These are phyloP conservation scores for Dryococelus australis DNA, from an alignment of 2,888 invertebrate species.

Conservation along the genomic window DNA sequence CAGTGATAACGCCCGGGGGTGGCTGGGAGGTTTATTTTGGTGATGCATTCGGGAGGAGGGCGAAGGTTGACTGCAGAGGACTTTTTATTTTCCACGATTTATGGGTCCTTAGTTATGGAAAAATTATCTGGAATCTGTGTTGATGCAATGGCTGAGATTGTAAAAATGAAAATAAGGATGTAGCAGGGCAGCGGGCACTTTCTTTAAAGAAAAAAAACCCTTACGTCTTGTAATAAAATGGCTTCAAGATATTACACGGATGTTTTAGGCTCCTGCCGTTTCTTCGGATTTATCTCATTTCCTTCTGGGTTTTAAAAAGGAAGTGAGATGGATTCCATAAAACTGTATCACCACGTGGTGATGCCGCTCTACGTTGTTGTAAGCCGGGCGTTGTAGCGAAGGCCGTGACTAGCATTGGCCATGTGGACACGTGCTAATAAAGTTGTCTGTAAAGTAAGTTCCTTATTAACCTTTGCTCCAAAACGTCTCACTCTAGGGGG, in stretches of 20 bases:
- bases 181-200: background rate
- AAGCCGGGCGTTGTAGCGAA: background rate
- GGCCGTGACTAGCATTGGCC: background rate
- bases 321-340: slow-evolving; percentile 5
- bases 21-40: background rate
- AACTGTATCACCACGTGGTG: background rate
- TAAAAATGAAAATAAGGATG: slow-evolving; percentile 3
- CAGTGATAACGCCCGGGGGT: background rate
- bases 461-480: too few species aligned
- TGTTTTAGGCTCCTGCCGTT: background rate
- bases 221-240: slow-evolving; percentile 1
- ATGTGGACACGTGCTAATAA: too few species aligned
- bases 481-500: too few species aligned
- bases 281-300: slow-evolving; percentile 1
- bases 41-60: slow-evolving; percentile 7
- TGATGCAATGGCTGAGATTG: slow-evolving; percentile 16
- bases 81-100: slow-evolving; percentile 9
- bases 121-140: slow-evolving; percentile 10
- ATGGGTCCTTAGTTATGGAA: slow-evolving; percentile 16
- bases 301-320: background rate
- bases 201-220: background rate
- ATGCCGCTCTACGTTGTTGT: background rate
- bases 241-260: background rate
- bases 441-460: too few species aligned
- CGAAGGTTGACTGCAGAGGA: background rate